Conservation (phyloP, 2,888 invertebrate species). For the Rapana venosa region DNA sequence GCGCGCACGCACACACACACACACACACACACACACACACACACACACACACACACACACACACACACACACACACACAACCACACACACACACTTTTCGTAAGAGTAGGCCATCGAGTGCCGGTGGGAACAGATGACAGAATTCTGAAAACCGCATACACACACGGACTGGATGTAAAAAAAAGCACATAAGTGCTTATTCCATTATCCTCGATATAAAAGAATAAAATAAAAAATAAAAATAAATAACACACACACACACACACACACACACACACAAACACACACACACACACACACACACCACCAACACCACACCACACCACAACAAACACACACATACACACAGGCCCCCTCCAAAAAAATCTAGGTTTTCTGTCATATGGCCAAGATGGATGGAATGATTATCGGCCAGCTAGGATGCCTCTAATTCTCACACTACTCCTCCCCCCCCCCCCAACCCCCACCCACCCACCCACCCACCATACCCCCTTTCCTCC, state of each 20-base stretch:
- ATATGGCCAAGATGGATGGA: background rate
- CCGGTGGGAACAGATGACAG: too few relatives aligned
- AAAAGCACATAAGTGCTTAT: too few relatives aligned
- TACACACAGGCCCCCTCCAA: background rate
- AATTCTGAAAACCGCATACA: too few relatives aligned
- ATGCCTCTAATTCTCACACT: background rate
- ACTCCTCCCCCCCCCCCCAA: too few relatives aligned
- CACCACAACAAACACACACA: background rate
- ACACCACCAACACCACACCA: too few relatives aligned
- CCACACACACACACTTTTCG: background rate
- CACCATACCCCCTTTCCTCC: background rate
- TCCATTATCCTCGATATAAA: too few relatives aligned
- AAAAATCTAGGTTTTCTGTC: background rate
- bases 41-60: background rate
- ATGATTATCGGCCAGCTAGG: background rate
- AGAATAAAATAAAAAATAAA: too few relatives aligned
- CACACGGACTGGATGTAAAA: background rate
- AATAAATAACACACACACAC: too few relatives aligned
- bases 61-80: background rate
- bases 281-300: conserved; percentile 6
- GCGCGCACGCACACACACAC: background rate
- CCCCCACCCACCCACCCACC: background rate
- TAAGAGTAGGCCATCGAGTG: too few relatives aligned
- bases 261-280: conserved; percentile 7
- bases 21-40: background rate